Evolutionary conservation across 2,797 vertebrate genomes (phyloP).

Genomic region (Periophthalmus magnuspinnatus): DNA sequence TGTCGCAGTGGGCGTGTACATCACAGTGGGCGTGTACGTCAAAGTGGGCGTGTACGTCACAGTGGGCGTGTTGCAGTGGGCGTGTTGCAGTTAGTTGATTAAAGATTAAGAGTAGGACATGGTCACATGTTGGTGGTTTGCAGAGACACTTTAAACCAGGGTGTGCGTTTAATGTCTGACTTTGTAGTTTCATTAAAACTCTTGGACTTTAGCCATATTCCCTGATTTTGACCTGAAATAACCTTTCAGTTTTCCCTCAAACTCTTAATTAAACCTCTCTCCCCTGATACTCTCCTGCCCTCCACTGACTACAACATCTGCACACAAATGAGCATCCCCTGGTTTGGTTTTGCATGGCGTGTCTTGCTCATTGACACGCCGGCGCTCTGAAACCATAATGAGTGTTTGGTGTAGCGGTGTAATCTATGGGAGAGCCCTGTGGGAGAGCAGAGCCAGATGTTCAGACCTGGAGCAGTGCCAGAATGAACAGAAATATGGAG

Average conservation of each 20-base stretch:
- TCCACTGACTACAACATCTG: not conserved
- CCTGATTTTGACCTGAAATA: not conserved
- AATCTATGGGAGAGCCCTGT: not conserved
- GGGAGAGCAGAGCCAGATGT: slow-evolving; percentile 1
- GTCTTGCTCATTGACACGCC: not conserved
- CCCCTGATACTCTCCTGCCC: not conserved
- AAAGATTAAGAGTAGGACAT: too few relatives aligned
- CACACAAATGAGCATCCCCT: not conserved
- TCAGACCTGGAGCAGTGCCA: not conserved
- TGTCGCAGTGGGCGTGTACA: too few relatives aligned
- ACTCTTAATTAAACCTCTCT: not conserved
- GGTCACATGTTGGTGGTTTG: too few relatives aligned
- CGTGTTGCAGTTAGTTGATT: too few relatives aligned
- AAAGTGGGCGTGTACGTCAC: too few relatives aligned
- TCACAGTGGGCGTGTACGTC: too few relatives aligned
- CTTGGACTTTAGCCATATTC: too few relatives aligned
- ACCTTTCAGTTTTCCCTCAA: not conserved
- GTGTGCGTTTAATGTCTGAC: not conserved
- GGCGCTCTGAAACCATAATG: not conserved
- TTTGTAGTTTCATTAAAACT: not conserved
- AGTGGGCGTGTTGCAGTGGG: too few relatives aligned
- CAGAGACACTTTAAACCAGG: not conserved
- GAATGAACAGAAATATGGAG: not conserved
- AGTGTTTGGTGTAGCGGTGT: not conserved
- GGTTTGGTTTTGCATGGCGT: not conserved